Evolutionary conservation across 2,797 vertebrate genomes (phyloP), one percentile per base, ranked within the genome.

Genomic region (Brachyrhaphis roseni): DNA sequence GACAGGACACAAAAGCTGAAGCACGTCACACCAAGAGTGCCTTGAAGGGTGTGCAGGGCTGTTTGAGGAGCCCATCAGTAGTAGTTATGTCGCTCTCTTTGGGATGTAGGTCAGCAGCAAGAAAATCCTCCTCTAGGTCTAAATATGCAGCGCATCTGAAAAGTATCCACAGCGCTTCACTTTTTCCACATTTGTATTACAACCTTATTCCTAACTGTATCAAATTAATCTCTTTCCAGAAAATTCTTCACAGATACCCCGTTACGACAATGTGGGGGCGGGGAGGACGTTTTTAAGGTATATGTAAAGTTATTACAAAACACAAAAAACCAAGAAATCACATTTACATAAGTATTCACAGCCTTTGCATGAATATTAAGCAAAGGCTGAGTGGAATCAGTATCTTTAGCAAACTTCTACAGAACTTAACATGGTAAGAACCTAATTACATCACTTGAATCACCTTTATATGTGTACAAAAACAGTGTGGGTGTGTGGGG

Each of bases 1-100:
- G 79, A 64, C 68, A 77, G 41, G 6, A 71, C 20, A 87, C 81
- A 85, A 51, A 84, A 18, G 18, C 82, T 74, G 59, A 84, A 45
- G 80, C 73, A 82, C 62, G 74, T 77, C 77, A 46, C 62, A 68
- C 51, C 8, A 77, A 82, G 80, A 64, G 46, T 82, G 86, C 86
- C 88, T 77, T 28, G 47, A 26, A 82, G 88, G 75, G 39, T 68
- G 39, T 75, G 70, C 1, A 55, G 71, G 11, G 75, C 78, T 86
- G 88, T 90, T 45, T 31, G 45, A 47, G 34, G 18, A 45, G 51
- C 51, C 36, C 26, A 57, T 75, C 36, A 31, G 26, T 20, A 34
- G 10, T 26, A 16, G 68, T 72, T 71, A 71, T 36, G 39, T 36
- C 64, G 13, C 31, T 55, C 36, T 68, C 36, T 68, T 68, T 26